These are phyloP conservation scores for Agelastica alni DNA, from an alignment of 2,888 invertebrate genomes.

Conservation along the genomic window DNA sequence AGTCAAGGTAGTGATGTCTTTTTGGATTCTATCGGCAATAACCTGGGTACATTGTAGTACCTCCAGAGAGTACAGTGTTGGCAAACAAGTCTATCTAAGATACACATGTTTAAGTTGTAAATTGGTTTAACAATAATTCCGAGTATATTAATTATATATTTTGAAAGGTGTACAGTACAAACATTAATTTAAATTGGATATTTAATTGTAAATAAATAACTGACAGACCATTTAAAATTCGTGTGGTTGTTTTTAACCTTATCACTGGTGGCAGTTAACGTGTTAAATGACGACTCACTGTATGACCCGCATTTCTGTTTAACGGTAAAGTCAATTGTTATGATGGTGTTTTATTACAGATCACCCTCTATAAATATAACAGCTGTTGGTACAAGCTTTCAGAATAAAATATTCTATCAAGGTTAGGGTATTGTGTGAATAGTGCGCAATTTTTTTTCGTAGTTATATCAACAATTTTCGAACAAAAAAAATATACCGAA, in stretches of 20 bases:
- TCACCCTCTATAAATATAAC: not conserved
- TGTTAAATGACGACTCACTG: too few relatives aligned
- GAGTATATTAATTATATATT: too few relatives aligned
- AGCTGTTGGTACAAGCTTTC: not conserved
- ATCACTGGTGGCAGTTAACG: too few relatives aligned
- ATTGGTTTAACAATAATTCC: constrained; percentile 88
- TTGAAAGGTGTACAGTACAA: too few relatives aligned
- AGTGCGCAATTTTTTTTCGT: constrained; percentile 3
- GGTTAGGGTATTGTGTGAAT: constrained; percentile 6
- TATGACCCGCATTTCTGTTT: too few relatives aligned
- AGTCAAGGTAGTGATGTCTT: constrained; percentile 88
- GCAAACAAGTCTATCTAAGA: constrained; percentile 95
- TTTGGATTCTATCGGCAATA: constrained; percentile 82
- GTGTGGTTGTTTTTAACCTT: too few relatives aligned
- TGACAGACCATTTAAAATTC: too few relatives aligned
- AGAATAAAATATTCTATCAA: constrained; percentile 1
- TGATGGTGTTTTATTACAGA: not conserved
- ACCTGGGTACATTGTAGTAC: constrained; percentile 96
- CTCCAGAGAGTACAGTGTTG: constrained; percentile 91
- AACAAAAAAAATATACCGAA: not conserved
- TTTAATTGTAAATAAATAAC: too few relatives aligned
- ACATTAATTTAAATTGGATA: too few relatives aligned
- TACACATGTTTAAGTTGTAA: constrained; percentile 97
- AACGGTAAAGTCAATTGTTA: too few relatives aligned
- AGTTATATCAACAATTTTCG: not conserved